Conservation (phyloP, 2,113 vertebrate species). For the Nothocercus julius region DNA sequence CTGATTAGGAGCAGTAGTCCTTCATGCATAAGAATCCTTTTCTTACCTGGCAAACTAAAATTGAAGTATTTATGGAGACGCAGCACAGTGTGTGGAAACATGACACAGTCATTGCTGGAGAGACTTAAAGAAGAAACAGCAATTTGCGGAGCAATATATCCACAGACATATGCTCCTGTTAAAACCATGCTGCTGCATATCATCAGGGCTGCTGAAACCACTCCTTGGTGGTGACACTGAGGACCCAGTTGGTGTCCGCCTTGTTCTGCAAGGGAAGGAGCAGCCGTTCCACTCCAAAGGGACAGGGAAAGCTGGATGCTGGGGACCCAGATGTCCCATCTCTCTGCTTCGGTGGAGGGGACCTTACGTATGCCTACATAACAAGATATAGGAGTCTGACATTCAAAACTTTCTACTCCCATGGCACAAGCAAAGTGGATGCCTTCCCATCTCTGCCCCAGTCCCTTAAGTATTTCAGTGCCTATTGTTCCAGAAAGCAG, state of each 20-base stretch:
- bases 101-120: too few relatives aligned
- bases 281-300: too few relatives aligned
- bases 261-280: background rate
- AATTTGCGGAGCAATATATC: background rate
- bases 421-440: background rate
- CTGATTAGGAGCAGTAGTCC: background rate
- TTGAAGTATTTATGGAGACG: background rate
- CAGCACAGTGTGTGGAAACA: background rate
- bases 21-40: too few relatives aligned
- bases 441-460: background rate
- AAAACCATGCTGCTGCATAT: background rate
- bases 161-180: too few relatives aligned
- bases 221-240: background rate
- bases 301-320: background rate
- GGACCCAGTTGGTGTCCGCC: background rate
- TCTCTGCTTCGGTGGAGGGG: background rate
- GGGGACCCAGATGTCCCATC: background rate
- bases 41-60: background rate
- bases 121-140: background rate
- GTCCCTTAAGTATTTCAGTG: background rate
- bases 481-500: background rate
- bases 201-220: background rate
- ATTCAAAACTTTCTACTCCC: background rate
- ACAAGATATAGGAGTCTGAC: background rate
- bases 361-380: background rate